A percentile compares a stretch with the other conserved stretches of the same genome.
Evolutionary conservation across 23 tunicate genomes (phyloP).

Genomic region (Ciona savignyi): DNA sequence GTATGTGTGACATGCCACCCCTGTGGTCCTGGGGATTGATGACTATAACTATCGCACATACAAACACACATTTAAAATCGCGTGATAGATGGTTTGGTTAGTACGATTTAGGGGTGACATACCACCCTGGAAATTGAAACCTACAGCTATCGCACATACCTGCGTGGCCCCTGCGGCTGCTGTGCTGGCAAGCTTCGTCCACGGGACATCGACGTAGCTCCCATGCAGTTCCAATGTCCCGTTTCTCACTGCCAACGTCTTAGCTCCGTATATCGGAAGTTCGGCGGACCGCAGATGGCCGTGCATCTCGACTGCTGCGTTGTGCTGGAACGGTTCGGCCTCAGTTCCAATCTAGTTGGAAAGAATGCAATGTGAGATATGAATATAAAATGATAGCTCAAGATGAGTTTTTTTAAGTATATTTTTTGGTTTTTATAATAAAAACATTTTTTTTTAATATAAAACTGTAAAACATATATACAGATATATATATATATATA

Average conservation of each 20-base stretch:
- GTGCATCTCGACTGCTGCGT: constrained; percentile 57
- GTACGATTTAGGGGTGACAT: no score
- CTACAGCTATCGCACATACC: no score
- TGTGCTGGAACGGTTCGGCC: constrained; percentile 41
- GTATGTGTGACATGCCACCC: no score
- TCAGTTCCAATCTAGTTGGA: constrained; percentile 73
- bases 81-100: background rate
- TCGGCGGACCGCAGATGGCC: constrained; percentile 71
- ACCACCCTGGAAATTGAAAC: no score
- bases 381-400: background rate
- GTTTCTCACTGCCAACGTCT: constrained; percentile 68
- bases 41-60: no score
- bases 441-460: no score
- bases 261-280: constrained; percentile 97
- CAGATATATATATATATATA: no score
- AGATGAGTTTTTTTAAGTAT: background rate
- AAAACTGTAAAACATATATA: no score
- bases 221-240: constrained; percentile 93
- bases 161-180: constrained; percentile 56
- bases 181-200: constrained; percentile 54
- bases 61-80: no score
- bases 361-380: background rate
- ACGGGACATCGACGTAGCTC: constrained; percentile 33
- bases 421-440: no score
- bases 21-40: no score